Conservation (phyloP, 2,888 invertebrate genomes). For the Elysia crispata region DNA sequence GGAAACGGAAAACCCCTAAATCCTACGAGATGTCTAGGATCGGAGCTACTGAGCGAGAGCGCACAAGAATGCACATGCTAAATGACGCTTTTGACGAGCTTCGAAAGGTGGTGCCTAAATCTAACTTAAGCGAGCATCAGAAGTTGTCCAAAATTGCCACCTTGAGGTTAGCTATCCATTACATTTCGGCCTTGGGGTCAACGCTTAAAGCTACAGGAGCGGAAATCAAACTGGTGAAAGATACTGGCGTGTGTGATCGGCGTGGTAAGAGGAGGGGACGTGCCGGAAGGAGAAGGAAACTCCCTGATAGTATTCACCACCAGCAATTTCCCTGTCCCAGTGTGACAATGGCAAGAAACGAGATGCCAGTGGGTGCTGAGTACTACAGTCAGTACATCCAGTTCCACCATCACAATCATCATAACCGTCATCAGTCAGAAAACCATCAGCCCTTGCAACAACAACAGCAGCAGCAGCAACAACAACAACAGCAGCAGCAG, state of each 20-base stretch:
- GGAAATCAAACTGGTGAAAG: constrained; percentile 63
- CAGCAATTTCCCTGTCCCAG: constrained; percentile 32
- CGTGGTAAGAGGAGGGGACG: constrained; percentile 63
- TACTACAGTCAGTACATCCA: constrained; percentile 40
- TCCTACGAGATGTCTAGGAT: constrained; percentile 57
- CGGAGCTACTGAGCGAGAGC: constrained; percentile 73
- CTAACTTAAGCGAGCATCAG: constrained; percentile 75
- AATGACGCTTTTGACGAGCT: constrained; percentile 77
- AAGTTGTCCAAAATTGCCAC: constrained; percentile 77
- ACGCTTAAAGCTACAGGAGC: constrained; percentile 67
- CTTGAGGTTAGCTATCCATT: constrained; percentile 75
- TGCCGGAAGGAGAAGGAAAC: constrained; percentile 53
- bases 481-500: neutral
- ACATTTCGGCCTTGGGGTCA: constrained; percentile 73
- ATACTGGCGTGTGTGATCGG: constrained; percentile 59
- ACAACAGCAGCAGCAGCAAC: neutral
- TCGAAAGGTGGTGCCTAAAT: constrained; percentile 73
- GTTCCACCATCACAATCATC: constrained; percentile 3
- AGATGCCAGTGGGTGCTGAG: constrained; percentile 42
- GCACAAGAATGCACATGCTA: constrained; percentile 77
- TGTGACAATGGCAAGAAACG: constrained; percentile 45
- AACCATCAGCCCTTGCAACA: too few species aligned
- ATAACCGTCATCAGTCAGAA: neutral
- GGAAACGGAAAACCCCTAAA: constrained; percentile 33
- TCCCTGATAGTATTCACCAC: neutral